A percentile compares a stretch with the other conserved stretches of the same genome.
Conservation (phyloP, 2,113 vertebrate species). For the Scomber colias region DNA sequence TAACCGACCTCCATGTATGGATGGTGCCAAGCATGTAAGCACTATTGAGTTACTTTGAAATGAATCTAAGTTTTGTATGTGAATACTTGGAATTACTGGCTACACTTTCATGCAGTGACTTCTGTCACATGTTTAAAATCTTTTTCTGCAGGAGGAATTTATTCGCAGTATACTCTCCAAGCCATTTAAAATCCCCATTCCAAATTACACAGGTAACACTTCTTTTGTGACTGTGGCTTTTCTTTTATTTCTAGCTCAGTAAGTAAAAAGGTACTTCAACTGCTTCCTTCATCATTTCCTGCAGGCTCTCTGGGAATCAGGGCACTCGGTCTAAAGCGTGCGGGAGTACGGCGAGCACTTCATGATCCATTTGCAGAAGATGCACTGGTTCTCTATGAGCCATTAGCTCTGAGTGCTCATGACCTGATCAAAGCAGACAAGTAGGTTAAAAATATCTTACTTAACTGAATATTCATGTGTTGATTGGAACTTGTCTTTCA, state of each 20-base stretch:
- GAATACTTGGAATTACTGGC: neutral
- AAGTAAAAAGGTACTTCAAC: neutral
- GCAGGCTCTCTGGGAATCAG: slow-evolving; percentile 90
- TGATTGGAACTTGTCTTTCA: neutral
- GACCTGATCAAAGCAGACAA: slow-evolving; percentile 95
- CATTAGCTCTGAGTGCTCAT: slow-evolving; percentile 88
- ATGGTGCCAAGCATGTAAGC: slow-evolving; percentile 92
- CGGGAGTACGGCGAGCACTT: slow-evolving; percentile 90
- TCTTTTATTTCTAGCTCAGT: neutral
- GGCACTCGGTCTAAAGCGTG: slow-evolving; percentile 91
- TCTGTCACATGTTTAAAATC: neutral
- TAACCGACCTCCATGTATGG: slow-evolving; percentile 83
- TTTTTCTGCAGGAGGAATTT: slow-evolving; percentile 91
- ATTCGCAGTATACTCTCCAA: slow-evolving; percentile 96
- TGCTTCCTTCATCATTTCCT: slow-evolving; percentile 11
- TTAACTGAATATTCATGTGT: neutral
- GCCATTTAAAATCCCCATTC: slow-evolving; percentile 97
- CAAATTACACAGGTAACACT: slow-evolving; percentile 93
- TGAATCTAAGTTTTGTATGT: neutral
- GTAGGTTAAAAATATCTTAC: slow-evolving; percentile 80
- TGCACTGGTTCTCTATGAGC: slow-evolving; percentile 93
- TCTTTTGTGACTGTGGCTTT: neutral
- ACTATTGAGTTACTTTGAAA: neutral
- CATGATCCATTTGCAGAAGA: slow-evolving; percentile 95
- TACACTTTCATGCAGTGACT: fast-evolving